These are phyloP conservation scores for Trichoplusia ni DNA, from an alignment of 1,140 invertebrate genomes.

Conservation along the genomic window DNA sequence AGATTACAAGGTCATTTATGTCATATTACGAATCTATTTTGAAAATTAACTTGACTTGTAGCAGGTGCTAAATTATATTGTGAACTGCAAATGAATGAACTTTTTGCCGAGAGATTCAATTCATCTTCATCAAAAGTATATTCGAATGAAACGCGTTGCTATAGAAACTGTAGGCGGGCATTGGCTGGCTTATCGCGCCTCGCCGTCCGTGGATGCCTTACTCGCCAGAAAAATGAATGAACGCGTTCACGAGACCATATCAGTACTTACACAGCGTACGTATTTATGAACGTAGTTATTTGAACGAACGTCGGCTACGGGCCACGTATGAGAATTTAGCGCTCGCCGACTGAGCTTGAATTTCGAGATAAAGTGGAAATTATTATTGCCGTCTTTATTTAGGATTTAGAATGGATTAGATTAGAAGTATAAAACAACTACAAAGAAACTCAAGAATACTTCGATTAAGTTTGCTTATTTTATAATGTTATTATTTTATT, in stretches of 20 bases:
- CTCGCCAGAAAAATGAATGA: conserved; percentile 31
- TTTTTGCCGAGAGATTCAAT: conserved; percentile 17
- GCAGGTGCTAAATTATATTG: too few relatives aligned
- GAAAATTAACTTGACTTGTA: too few relatives aligned
- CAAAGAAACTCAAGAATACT: too few relatives aligned
- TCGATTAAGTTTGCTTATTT: too few relatives aligned
- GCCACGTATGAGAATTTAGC: conserved; percentile 28
- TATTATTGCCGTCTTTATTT: conserved; percentile 6
- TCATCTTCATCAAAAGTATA: conserved; percentile 29
- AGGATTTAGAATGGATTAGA: background rate
- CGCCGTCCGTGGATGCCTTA: conserved; percentile 16
- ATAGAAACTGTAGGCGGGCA: conserved; percentile 1
- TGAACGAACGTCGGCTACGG: conserved; percentile 16
- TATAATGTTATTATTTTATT: too few relatives aligned
- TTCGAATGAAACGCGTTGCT: conserved; percentile 20
- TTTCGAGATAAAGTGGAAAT: conserved; percentile 5
- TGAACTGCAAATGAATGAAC: background rate
- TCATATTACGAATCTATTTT: too few relatives aligned
- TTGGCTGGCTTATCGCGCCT: conserved; percentile 18
- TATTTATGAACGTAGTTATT: conserved; percentile 17
- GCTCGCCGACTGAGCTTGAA: background rate
- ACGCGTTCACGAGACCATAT: conserved; percentile 23
- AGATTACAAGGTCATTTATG: too few relatives aligned
- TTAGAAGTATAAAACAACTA: too few relatives aligned
- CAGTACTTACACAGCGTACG: conserved; percentile 18